phyloP scores from a whole-genome alignment of 2,888 invertebrate genomes.

The Monochamus alternatus region DNA sequence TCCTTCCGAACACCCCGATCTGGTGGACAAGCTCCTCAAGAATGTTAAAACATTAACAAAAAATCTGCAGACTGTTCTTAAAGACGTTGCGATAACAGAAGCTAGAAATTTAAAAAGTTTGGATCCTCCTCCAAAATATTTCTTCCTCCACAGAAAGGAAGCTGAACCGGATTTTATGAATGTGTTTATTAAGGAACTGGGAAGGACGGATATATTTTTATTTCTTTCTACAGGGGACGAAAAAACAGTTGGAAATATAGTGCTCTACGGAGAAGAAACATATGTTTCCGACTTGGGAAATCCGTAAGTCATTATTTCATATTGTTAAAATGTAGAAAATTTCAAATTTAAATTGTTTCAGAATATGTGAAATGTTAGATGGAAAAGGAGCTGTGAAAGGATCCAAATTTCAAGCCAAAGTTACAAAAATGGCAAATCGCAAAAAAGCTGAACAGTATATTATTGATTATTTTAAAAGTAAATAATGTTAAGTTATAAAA shows the following conservation, averaged over 20 bases:
- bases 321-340: not conserved
- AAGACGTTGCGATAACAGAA: constrained; percentile 82
- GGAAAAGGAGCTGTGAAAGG: constrained; percentile 86
- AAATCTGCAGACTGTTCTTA: constrained; percentile 77
- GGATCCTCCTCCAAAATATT: constrained; percentile 73
- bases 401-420: constrained; percentile 85
- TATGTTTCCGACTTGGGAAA: constrained; percentile 74
- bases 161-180: constrained; percentile 86
- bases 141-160: constrained; percentile 79
- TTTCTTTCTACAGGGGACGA: constrained; percentile 83
- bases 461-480: constrained; percentile 73
- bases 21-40: constrained; percentile 83
- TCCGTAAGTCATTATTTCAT: constrained; percentile 72
- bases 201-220: constrained; percentile 74
- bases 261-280: constrained; percentile 74
- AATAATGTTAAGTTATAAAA: not conserved
- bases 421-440: constrained; percentile 78
- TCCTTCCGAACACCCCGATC: constrained; percentile 79
- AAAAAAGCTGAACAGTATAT: constrained; percentile 77
- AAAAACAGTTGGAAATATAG: constrained; percentile 75
- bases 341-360: constrained; percentile 66
- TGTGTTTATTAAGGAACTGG: constrained; percentile 78
- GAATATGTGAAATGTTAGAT: constrained; percentile 79
- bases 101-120: constrained; percentile 75
- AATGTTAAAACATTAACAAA: constrained; percentile 79